Evolutionary conservation across 2,888 invertebrate genomes (phyloP).

Genomic region (Aleiodes testaceus): DNA sequence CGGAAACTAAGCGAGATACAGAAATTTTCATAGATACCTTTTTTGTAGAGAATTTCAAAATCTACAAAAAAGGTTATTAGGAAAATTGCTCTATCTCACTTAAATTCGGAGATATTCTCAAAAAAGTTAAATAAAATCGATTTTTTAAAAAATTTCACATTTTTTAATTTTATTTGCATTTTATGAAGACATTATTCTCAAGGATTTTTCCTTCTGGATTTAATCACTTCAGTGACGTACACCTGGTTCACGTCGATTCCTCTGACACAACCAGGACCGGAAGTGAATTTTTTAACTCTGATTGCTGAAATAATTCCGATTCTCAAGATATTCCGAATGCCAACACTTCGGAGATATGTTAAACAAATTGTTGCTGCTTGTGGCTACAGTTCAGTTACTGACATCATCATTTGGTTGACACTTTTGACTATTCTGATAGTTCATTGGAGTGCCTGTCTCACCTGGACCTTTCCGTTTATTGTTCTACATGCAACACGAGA

Average conservation of each 20-base stretch:
- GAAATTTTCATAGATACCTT: no score
- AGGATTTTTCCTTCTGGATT: constrained; percentile 65
- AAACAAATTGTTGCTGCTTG: constrained; percentile 57
- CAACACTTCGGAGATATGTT: constrained; percentile 57
- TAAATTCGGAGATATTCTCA: not conserved
- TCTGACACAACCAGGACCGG: constrained; percentile 49
- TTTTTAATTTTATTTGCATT: not conserved
- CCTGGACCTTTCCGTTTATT: constrained; percentile 60
- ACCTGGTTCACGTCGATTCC: constrained; percentile 54
- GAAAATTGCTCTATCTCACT: no score
- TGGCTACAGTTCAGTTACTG: constrained; percentile 51
- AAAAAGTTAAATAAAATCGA: not conserved
- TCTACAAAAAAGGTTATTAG: no score
- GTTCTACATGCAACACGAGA: constrained; percentile 53
- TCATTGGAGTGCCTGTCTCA: constrained; percentile 65
- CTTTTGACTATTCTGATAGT: constrained; percentile 58
- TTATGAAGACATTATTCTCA: constrained; percentile 63
- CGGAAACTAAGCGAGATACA: no score
- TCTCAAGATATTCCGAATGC: constrained; percentile 59
- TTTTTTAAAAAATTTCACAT: constrained; percentile 1
- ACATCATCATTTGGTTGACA: constrained; percentile 58
- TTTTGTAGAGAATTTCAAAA: no score
- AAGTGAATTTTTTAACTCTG: constrained; percentile 54
- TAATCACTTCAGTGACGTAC: constrained; percentile 66
- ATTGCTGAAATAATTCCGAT: constrained; percentile 60